Percentiles rank a stretch among this genome's conserved stretches.
Conservation (phyloP, 2,797 vertebrate genomes). For the Falco naumanni region DNA sequence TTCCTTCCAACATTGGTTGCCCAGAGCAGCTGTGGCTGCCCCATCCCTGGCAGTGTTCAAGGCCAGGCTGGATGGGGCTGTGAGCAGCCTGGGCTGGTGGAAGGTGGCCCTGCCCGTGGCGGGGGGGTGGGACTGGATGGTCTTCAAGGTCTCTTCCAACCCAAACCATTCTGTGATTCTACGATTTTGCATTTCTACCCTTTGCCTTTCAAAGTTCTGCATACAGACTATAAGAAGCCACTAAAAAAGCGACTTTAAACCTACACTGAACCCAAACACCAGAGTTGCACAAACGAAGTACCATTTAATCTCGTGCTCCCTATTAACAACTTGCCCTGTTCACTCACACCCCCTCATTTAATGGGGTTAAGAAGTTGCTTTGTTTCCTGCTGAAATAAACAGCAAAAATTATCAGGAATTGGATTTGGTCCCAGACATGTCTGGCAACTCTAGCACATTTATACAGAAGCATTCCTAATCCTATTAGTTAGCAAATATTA, state of each 20-base stretch:
- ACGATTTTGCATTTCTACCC: not conserved
- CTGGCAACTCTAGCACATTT: constrained; percentile 4
- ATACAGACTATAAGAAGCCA: fast-evolving
- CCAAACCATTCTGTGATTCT: no score
- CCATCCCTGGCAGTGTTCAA: no score
- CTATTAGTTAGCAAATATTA: constrained; percentile 8
- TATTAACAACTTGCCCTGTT: not conserved
- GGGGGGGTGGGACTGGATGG: no score
- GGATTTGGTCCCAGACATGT: not conserved
- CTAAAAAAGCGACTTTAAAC: not conserved
- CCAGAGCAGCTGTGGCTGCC: no score
- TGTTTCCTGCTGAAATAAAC: constrained; percentile 13
- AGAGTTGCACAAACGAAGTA: not conserved
- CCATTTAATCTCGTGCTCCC: not conserved
- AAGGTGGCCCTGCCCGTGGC: no score
- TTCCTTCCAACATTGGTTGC: not conserved
- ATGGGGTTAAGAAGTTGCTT: not conserved
- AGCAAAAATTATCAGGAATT: constrained; percentile 9
- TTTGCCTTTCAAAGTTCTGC: not conserved
- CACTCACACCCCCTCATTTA: not conserved
- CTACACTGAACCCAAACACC: not conserved
- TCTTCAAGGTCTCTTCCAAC: no score
- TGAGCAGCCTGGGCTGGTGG: no score
- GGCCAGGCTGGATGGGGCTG: no score
- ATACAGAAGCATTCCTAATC: constrained; percentile 23